A percentile compares a stretch with the other conserved stretches of the same genome.
These are phyloP conservation scores for Macheiramphus alcinus DNA, from an alignment of 2,113 vertebrate species.

Conservation along the genomic window DNA sequence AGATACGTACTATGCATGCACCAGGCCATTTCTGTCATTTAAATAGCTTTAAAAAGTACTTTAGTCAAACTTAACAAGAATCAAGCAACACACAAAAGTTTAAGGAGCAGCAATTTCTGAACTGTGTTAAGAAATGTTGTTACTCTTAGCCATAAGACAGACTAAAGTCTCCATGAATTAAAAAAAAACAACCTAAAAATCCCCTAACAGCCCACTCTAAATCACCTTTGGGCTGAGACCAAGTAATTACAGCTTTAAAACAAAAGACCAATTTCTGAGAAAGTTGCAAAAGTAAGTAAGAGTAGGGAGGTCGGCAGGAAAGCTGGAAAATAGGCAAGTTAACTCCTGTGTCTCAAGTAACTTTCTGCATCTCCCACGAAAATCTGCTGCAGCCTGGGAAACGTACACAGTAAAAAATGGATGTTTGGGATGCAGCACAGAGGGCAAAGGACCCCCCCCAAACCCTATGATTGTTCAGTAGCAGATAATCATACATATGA, in stretches of 20 bases:
- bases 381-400: neutral
- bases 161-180: neutral
- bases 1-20: neutral
- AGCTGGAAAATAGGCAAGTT: neutral
- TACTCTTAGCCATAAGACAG: neutral
- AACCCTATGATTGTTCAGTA: neutral
- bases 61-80: neutral
- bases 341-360: neutral
- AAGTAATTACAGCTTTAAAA: constrained; percentile 33
- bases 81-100: neutral
- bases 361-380: neutral
- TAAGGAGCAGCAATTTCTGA: neutral
- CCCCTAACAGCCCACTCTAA: neutral
- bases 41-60: neutral
- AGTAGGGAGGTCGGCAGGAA: neutral
- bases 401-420: neutral
- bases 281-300: constrained; percentile 1
- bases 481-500: neutral
- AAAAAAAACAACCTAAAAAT: neutral
- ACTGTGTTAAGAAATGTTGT: neutral
- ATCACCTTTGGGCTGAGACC: constrained; percentile 18
- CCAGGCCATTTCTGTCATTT: neutral
- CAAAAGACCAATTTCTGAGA: constrained; percentile 26
- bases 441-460: neutral
- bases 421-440: neutral